These are phyloP conservation scores for Amphipoea lucens DNA, from an alignment of 2,888 invertebrate genomes.

Conservation along the genomic window DNA sequence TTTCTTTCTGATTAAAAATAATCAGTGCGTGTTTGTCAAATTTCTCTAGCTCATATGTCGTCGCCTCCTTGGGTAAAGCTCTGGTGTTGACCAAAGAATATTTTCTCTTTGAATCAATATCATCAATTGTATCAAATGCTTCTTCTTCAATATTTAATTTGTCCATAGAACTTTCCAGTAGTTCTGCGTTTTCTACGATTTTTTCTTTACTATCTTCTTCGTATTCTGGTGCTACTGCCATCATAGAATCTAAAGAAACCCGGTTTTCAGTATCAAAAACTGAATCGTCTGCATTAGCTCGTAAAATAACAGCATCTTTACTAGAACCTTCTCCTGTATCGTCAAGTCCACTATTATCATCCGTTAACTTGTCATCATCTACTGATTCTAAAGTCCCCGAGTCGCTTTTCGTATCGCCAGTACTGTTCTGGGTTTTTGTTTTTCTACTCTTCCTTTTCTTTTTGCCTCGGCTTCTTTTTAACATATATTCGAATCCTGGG, in stretches of 20 bases:
- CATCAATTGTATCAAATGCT: constrained; percentile 2
- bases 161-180: constrained; percentile 29
- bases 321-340: constrained; percentile 42
- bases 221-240: constrained; percentile 43
- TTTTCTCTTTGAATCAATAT: constrained; percentile 8
- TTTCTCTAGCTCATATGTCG: constrained; percentile 81
- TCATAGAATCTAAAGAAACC: constrained; percentile 48
- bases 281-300: constrained; percentile 4
- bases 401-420: constrained; percentile 49
- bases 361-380: constrained; percentile 33
- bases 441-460: constrained; percentile 44
- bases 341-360: constrained; percentile 55
- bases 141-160: constrained; percentile 44
- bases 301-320: constrained; percentile 4
- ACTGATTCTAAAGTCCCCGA: constrained; percentile 44
- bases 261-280: background rate
- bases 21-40: constrained; percentile 81
- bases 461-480: constrained; percentile 53
- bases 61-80: constrained; percentile 74
- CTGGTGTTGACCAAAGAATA: constrained; percentile 49
- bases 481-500: constrained; percentile 36
- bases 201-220: constrained; percentile 1
- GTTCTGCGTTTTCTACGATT: constrained; percentile 12
- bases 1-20: constrained; percentile 81
- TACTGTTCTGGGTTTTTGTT: constrained; percentile 25